Base-by-base conservation (phyloP, 1,140 invertebrate genomes). In the Sarcophaga peregrina region DNA sequence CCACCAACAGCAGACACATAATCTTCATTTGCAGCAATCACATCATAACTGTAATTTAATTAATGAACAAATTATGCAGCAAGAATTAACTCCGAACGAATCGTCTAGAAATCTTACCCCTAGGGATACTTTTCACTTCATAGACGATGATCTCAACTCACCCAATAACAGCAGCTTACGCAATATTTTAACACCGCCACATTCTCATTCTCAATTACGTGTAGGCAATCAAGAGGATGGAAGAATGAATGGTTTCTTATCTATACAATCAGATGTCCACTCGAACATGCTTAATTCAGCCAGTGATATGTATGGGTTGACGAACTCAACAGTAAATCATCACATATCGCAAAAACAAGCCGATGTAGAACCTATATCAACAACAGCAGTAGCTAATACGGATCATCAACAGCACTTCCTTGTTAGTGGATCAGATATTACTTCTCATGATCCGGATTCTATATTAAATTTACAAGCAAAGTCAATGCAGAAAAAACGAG, bases 401-500 rank as follows among this genome's bases (percentile, higher is more conserved):
- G 17, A 68, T 3, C 20, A 8, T 68, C 17, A 68, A 25, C 62
- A 7, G 20, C 17, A 68, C 20, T 68, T 68, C 20, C 25, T 37
- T 37, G 17, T 20, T 9, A n/a, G n/a, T 6, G n/a, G 6, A 17
- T 20, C 62, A 6, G 62, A 68, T 68, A 68, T 68, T 68, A 6
- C 7, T 20, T n/a, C 9, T 8, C 62, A 7, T 9, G 11, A n/a
- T 45, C 45, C 6, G 68, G 73, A 47, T 72, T 52, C n/a, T 13
- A 46, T 52, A n/a, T 25, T 72, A 37, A 76, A 62, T 17, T 47
- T 45, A 48, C 62, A 17, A 54, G 54, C 13, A 37, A 80, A 48
- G 45, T 37, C 68, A 72, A 10, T 37, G 68, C 83, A 78, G 52
- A 84, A 84, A 48, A 62, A 54, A 17, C 62, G 83, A 15, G 83